Base-by-base conservation (phyloP, 2,113 vertebrate genomes). In the Ceratotherium simum region DNA sequence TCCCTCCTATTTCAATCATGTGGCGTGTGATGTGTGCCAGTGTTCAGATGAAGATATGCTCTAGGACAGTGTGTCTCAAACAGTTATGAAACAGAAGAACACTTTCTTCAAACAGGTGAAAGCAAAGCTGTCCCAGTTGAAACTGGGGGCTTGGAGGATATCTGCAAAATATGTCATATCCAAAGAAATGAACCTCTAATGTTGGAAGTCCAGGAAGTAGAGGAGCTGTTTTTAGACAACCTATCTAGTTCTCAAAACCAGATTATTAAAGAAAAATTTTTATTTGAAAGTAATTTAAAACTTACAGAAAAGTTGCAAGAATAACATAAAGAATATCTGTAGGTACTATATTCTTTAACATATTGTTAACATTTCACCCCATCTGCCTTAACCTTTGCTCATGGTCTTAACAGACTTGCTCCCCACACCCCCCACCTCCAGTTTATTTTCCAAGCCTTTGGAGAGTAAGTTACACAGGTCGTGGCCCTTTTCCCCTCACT, bases 271-370 rank as follows among this genome's bases (percentile, higher is more conserved):
- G 21, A 56, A 39, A 39, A 8, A 2, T 21, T 75, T 76, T 80
- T 36, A 80, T 64, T 93, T 80, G 76, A 90, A 95, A 86, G 20
- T 82, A 70, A 82, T 73, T 94, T 72, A n/a, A 94, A n/a, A 94
- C 11, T 73, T 36, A 67, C 2, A 39, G 36, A 65, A 84, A 86
- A 62, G 48, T 36, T 75, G 8, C 8, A 70, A 80, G 33, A 84
- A 75, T 67, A 73, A 33, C 39, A 56, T 7, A 36, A 16, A 86
- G 27, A 54, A 42, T n/a, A 70, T 29, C 48, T 93, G 20, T 48
- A 48, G 33, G 11, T 5, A 33, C 3, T 67, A 78, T 48, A 2
- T 8, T 25, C 16, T 90, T 83, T 62, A 62, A 73, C 13, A 5
- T 48, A n/a, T 9, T 46, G 36, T 36, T 56, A n/a, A 36, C 7